Base-by-base conservation (phyloP, 2,113 vertebrate genomes). In the Tupaia chinensis region DNA sequence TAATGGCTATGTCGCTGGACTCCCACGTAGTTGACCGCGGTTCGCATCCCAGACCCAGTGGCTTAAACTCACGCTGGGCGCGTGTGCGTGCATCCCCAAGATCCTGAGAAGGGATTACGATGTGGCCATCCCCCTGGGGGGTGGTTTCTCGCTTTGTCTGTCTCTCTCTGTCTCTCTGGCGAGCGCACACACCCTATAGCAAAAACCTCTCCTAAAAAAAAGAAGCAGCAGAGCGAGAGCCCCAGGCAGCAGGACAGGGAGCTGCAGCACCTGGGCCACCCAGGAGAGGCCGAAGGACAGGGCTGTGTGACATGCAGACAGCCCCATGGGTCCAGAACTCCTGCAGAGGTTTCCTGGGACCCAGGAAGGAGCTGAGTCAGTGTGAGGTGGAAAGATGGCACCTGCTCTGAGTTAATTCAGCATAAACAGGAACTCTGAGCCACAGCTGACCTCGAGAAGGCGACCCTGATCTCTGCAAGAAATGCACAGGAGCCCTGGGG, bases 241-340 rank as follows among this genome's bases (percentile, higher is more conserved):
- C 1, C 2, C 9, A 22, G 17, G n/a, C 15, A 1, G 17, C 29
- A 1, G 61, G 56, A 10, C 34, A 16, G 58, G 34, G 17, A 9
- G 7, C 20, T 2, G 0, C 1, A 54, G n/a, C 34, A 11, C 32
- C 8, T 0, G 13, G 25, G 10, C 9, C 32, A 1, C 20, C 44
- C 22, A 4, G 9, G 11, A 25, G 3, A 13, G 4, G 9, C 12
- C 7, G 15, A 20, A 5, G 54, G 14, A 32, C n/a, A 27, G 0
- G 2, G 44, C 4, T 17, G n/a, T 19, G 3, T 16, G 17, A 34
- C 44, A 25, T 29, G 0, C 7, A 6, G 20, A 20, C 27, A 3
- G 27, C 1, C 29, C 34, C 16, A 4, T 0, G 32, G 14, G 1
- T 32, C 66, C 9, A 27, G 27, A 9, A 23, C 44, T 15, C 10